These are phyloP conservation scores for Podotricha telesiphe DNA, from an alignment of 2,888 invertebrate genomes.

Conservation along the genomic window DNA sequence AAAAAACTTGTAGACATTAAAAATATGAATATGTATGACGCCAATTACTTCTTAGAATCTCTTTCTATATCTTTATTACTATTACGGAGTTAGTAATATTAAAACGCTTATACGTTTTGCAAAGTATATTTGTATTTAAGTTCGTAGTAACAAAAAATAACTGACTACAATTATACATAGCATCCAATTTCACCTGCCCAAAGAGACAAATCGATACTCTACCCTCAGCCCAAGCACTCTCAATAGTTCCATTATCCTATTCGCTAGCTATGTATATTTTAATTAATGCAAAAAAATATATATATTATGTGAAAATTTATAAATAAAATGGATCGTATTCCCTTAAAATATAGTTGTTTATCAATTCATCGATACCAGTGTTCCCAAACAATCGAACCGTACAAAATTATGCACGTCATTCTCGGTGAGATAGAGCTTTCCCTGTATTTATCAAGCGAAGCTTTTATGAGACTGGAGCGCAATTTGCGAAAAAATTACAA, in stretches of 20 bases:
- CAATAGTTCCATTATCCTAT: constrained; percentile 22
- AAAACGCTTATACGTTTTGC: no score
- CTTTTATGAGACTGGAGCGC: constrained; percentile 30
- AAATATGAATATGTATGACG: not conserved
- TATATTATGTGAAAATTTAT: not conserved
- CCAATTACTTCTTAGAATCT: not conserved
- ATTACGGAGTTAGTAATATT: no score
- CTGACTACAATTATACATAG: not conserved
- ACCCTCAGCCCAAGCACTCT: constrained; percentile 4
- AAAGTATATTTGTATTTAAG: no score
- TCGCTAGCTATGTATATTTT: constrained; percentile 24
- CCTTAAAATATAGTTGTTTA: not conserved
- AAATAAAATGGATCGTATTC: constrained; percentile 5
- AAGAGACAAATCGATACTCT: constrained; percentile 20
- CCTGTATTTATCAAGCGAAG: constrained; percentile 25
- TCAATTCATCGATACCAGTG: not conserved
- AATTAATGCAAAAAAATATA: constrained; percentile 17
- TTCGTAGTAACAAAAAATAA: no score
- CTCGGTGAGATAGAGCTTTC: constrained; percentile 17
- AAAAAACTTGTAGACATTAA: no score
- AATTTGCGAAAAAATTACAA: constrained; percentile 31
- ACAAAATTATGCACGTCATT: constrained; percentile 32
- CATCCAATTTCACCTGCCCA: not conserved
- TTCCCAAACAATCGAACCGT: constrained; percentile 8
- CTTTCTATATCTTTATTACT: not conserved